Base-by-base conservation (phyloP, 1,140 invertebrate genomes). In the Phymorhynchus buccinoides region DNA sequence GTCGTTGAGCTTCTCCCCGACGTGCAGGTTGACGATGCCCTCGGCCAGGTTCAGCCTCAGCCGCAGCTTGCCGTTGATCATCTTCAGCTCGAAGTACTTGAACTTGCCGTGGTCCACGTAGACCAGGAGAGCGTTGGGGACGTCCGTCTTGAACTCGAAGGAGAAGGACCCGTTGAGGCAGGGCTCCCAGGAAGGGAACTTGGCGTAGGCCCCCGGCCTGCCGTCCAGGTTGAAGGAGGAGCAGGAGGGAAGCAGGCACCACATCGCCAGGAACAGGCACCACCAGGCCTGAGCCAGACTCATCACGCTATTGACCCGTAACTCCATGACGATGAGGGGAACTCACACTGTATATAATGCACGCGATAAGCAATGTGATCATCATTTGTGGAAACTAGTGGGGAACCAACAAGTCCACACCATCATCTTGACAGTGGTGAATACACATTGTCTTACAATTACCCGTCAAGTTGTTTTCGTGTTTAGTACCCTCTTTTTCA, bases 1-100 rank as follows among this genome's bases (percentile, higher is more conserved):
- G 85, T 91, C 90, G 85, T 91, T 89, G 32, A 92, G 85, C 52
- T 80, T 86, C 48, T 87, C 73, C 30, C 89, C 90, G 96, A 42
- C 96, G 96, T 14, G 96, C 96, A 80, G 97, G 94, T 93, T 98
- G 97, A 93, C 97, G 97, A 86, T 87, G 30, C 87, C 89, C 83
- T 89, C 88, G 2, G 90, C 90, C n/a, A 90, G 84, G 80, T 89
- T 90, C 88, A 97, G 96, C 68, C 96, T 96, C 0, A 97, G 96
- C 95, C 97, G 89, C n/a, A 99, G 94, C 0, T 96, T 96, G 35
- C 97, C 97, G 91, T 98, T 97, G 7, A 99, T 96, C 27, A 99
- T 94, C 91, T 98, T 99, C 79, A 99, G 93, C 93, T 98, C 97
- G 93, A 99, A 97, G 94, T 99, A 99, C 92, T 99, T 97, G 90